Evolutionary conservation across 1,140 invertebrate species (phyloP), one percentile per base, ranked within the genome.

Genomic region (Listronotus oregonensis): DNA sequence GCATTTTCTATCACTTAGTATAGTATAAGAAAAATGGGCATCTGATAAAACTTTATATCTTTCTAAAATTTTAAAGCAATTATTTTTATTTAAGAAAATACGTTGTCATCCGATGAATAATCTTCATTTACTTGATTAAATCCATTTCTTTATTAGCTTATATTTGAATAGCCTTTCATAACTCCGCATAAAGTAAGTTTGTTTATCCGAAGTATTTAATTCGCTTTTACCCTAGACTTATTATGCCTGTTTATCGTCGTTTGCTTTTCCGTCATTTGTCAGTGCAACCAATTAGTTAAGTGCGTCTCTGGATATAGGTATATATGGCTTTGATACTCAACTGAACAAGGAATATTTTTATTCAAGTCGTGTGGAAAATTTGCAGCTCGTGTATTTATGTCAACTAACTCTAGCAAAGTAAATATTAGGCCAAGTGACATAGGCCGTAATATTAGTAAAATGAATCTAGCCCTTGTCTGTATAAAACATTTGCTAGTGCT

Each of bases 391-490:
- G 68, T 71, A 70, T 71, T 74, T 74, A 73, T 71, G 69, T 73
- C 72, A 74, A 75, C 74, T 75, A 74, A 75, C 74, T 75, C 74
- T 75, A 75, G 69, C 47, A 67, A 71, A 71, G 71, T 71, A 75
- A 75, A 75, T 74, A 75, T 75, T 75, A 61, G 72, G 66, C 58
- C 37, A 64, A 69, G 61, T 68, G 42, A 46, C 64, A 66, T 71
- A 74, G 69, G 61, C 73, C 68, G 51, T 40, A 69, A 73, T 73
- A 73, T 73, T 73, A 75, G 63, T 56, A 57, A 73, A 75, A 73
- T 75, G 72, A 68, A 73, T 70, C 67, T 70, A 64, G 47, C 57
- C 43, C 37, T 61, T 61, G 57, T 61, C 56, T 37, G 47, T 49
- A 49, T 34, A 59, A 47, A 47, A n/a, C 31, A 31, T 37, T 59